Conservation (phyloP, 2,888 invertebrate species). For the Rambutsinella grinnellia region DNA sequence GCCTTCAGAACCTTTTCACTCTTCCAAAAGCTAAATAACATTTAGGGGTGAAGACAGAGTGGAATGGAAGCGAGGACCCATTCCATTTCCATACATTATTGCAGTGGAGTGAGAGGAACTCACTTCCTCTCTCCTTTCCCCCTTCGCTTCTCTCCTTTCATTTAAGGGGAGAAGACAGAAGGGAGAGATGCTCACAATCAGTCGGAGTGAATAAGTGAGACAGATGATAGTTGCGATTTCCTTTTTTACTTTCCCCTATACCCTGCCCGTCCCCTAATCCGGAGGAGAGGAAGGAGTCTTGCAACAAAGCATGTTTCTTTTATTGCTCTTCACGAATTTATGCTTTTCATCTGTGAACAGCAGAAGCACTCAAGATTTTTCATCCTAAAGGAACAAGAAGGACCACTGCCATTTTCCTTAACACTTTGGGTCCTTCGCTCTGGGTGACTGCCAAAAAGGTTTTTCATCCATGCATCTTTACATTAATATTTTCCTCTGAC, state of each 20-base stretch:
- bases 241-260: conserved; percentile 20
- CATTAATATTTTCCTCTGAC: conserved; percentile 26
- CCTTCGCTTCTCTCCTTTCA: background rate
- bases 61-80: too few species aligned
- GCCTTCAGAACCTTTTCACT: conserved; percentile 13
- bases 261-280: conserved; percentile 23
- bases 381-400: background rate
- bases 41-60: too few species aligned
- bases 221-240: conserved; percentile 33
- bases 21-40: background rate
- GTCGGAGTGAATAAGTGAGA: conserved; percentile 21
- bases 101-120: too few species aligned
- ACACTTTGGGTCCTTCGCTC: conserved; percentile 17
- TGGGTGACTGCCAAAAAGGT: conserved; percentile 32
- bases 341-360: conserved; percentile 43
- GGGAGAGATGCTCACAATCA: background rate
- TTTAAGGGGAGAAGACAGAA: conserved; percentile 1
- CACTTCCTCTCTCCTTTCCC: conserved; percentile 7
- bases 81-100: too few species aligned
- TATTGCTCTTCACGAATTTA: conserved; percentile 61
- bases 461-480: conserved; percentile 16
- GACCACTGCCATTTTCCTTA: conserved; percentile 1
- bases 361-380: conserved; percentile 33
- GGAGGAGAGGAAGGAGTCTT: conserved; percentile 29
- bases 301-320: conserved; percentile 46